Conservation (phyloP, 2,888 invertebrate genomes). For the Drosophila sordidula region DNA sequence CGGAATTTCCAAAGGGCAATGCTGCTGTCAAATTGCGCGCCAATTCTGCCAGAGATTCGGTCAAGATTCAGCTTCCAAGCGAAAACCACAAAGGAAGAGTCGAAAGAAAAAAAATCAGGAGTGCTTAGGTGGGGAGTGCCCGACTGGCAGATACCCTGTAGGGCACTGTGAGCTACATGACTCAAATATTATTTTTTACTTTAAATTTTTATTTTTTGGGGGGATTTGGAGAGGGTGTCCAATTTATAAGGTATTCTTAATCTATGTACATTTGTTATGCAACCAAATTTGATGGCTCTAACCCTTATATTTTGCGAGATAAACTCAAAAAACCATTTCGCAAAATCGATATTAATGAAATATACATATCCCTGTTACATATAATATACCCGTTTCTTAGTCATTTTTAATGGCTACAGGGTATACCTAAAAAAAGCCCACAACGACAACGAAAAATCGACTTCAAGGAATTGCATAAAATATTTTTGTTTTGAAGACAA, state of each 20-base stretch:
- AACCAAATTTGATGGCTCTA: too few species aligned
- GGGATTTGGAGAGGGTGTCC: too few species aligned
- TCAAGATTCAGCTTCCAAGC: constrained; percentile 40
- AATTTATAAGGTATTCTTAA: background rate
- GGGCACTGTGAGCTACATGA: too few species aligned
- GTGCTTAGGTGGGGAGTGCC: background rate
- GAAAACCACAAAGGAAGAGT: constrained; percentile 20
- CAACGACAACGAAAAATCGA: constrained; percentile 58
- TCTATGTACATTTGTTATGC: background rate
- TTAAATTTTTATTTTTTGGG: too few species aligned
- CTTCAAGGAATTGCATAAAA: constrained; percentile 81
- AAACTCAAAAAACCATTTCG: too few species aligned
- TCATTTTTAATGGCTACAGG: background rate
- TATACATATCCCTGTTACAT: too few species aligned
- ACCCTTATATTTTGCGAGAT: too few species aligned
- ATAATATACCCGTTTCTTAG: background rate
- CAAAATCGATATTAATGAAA: too few species aligned
- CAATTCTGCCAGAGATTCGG: constrained; percentile 72
- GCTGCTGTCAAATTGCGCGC: constrained; percentile 77
- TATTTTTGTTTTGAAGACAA: constrained; percentile 71
- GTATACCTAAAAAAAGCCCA: constrained; percentile 14
- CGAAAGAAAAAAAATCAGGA: constrained; percentile 13
- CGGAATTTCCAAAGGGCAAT: constrained; percentile 48
- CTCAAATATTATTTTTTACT: too few species aligned
- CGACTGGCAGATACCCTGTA: constrained; percentile 13